A percentile compares a stretch with the other conserved stretches of the same genome.
These are phyloP conservation scores for Notamacropus eugenii DNA, from an alignment of 2,797 vertebrate genomes.

Conservation along the genomic window DNA sequence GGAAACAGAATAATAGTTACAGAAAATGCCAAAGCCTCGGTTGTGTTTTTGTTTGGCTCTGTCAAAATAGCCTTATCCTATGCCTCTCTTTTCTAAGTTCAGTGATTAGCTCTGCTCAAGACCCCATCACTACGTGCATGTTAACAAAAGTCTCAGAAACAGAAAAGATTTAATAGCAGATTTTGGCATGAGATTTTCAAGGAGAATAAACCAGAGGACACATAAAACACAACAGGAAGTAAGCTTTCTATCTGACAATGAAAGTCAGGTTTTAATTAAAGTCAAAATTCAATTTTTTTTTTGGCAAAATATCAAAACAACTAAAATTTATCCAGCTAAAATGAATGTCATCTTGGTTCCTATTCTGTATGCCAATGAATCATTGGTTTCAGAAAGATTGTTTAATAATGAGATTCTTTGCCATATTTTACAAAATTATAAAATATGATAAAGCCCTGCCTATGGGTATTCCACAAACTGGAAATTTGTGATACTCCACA, in stretches of 20 bases:
- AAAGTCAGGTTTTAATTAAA: slow-evolving; percentile 70
- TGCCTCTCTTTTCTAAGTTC: slow-evolving; percentile 71
- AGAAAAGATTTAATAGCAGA: slow-evolving; percentile 75
- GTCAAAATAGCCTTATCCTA: slow-evolving; percentile 51
- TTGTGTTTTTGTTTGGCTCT: slow-evolving; percentile 64
- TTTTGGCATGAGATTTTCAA: slow-evolving; percentile 71
- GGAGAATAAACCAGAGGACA: slow-evolving; percentile 66
- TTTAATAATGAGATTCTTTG: slow-evolving; percentile 33
- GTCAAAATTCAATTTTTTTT: slow-evolving; percentile 54
- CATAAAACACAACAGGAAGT: slow-evolving; percentile 71
- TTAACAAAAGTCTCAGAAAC: slow-evolving; percentile 66
- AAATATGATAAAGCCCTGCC: slow-evolving; percentile 38
- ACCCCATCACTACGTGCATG: slow-evolving; percentile 17
- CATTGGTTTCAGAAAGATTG: slow-evolving; percentile 31
- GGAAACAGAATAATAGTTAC: slow-evolving; percentile 70
- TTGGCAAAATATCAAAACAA: slow-evolving; percentile 68
- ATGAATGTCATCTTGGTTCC: slow-evolving; percentile 54
- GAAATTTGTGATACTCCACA: not conserved
- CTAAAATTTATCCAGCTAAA: slow-evolving; percentile 32
- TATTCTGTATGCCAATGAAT: slow-evolving; percentile 19
- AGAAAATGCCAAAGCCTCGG: slow-evolving; percentile 66
- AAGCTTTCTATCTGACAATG: slow-evolving; percentile 53
- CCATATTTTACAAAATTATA: slow-evolving; percentile 36
- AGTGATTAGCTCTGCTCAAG: slow-evolving; percentile 80
- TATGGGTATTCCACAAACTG: slow-evolving; percentile 21